Evolutionary conservation across 2,888 invertebrate genomes (phyloP).

Genomic region (Tolmerus cingulatus): DNA sequence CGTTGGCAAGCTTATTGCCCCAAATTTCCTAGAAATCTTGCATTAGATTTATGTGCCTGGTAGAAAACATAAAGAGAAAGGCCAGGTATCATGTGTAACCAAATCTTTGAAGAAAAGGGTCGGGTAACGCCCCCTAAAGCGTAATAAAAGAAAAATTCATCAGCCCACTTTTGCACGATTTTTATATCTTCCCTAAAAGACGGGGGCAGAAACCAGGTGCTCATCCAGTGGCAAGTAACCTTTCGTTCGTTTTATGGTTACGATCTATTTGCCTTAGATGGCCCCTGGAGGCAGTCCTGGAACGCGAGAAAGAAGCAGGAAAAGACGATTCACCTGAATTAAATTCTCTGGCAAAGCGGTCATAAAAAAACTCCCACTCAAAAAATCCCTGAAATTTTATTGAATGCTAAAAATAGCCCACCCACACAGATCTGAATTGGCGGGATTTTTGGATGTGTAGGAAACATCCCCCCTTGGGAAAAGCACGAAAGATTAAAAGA

Average conservation of each 20-base stretch:
- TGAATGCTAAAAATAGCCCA: constrained; percentile 27
- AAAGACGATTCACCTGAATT: constrained; percentile 29
- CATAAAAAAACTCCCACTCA: not conserved
- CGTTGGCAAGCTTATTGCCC: not conserved
- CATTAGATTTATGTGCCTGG: not conserved
- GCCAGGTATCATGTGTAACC: not conserved
- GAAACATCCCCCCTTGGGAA: not conserved
- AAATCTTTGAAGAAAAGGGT: not conserved
- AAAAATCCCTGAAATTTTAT: constrained; percentile 2
- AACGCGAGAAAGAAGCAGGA: not conserved
- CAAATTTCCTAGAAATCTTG: not conserved
- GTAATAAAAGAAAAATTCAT: constrained; percentile 2
- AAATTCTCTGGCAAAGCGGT: not conserved
- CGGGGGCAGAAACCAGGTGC: not conserved
- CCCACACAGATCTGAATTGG: not conserved
- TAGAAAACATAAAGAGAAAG: not conserved
- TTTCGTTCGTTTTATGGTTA: not conserved
- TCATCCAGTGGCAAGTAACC: not conserved
- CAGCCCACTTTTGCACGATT: not conserved
- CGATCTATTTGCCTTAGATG: not conserved
- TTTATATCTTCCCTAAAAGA: not conserved
- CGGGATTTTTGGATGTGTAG: not conserved
- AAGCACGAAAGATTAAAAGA: not conserved
- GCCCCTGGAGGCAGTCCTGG: not conserved
- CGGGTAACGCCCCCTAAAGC: not conserved